Conservation (phyloP, 2,113 vertebrate genomes). For the Formicarius rufipectus region DNA sequence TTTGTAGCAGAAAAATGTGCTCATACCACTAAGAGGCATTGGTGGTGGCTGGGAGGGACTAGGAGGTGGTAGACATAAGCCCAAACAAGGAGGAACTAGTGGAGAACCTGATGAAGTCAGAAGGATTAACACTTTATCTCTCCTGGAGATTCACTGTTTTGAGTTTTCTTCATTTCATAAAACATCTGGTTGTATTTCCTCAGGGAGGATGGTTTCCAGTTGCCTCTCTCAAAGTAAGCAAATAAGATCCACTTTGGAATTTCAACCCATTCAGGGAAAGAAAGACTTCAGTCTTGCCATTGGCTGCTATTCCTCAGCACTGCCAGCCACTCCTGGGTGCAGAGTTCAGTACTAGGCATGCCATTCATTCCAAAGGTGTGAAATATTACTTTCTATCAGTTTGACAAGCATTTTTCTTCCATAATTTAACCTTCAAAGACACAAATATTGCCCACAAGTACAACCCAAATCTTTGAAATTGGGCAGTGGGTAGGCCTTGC, state of each 20-base stretch:
- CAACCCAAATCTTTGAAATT: background rate
- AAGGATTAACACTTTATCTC: background rate
- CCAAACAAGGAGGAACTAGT: background rate
- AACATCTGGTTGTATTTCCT: background rate
- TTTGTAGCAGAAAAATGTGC: slow-evolving; percentile 41
- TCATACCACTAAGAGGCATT: slow-evolving; percentile 17
- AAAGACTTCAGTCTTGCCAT: background rate
- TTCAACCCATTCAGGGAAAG: background rate
- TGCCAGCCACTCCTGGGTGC: background rate
- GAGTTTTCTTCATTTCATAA: background rate
- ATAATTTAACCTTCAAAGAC: background rate
- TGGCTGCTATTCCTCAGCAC: background rate
- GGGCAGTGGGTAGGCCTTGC: background rate
- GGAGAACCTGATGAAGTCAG: background rate
- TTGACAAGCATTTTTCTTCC: background rate
- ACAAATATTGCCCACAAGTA: background rate
- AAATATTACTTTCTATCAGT: background rate
- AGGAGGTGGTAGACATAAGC: background rate
- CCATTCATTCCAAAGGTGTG: background rate
- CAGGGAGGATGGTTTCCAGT: background rate
- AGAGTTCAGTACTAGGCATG: background rate
- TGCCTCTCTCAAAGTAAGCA: background rate
- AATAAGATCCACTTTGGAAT: background rate
- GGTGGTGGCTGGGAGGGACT: background rate
- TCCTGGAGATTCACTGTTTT: background rate